Conservation (phyloP, 2,797 vertebrate species). For the Harpagifer antarcticus region DNA sequence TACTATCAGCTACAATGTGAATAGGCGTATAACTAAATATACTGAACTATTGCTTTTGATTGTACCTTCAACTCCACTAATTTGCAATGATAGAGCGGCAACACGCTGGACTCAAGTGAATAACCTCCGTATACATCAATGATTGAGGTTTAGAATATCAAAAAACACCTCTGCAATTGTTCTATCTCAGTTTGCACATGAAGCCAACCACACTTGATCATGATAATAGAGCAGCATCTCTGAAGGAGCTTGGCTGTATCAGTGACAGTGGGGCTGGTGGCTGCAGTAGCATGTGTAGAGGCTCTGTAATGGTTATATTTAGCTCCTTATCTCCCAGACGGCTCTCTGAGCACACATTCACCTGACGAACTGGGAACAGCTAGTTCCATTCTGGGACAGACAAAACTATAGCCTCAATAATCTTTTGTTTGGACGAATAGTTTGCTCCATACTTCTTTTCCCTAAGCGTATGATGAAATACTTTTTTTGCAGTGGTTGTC, state of each 20-base stretch:
- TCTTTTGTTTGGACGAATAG: conserved; percentile 22
- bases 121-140: background rate
- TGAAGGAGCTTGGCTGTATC: conserved; percentile 43
- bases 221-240: conserved; percentile 36
- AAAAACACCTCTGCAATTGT: conserved; percentile 1
- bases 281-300: conserved; percentile 61
- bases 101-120: conserved; percentile 9
- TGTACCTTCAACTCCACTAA: background rate
- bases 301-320: conserved; percentile 76
- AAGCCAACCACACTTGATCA: conserved; percentile 22
- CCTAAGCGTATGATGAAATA: conserved; percentile 9
- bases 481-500: conserved; percentile 21
- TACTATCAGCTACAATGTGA: background rate
- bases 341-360: conserved; percentile 59
- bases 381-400: conserved; percentile 47
- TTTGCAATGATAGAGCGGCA: background rate
- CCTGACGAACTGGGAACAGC: conserved; percentile 54
- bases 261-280: conserved; percentile 59
- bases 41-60: background rate
- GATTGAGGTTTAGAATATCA: background rate
- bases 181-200: background rate
- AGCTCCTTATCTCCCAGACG: conserved; percentile 74
- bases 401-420: conserved; percentile 28
- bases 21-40: background rate
- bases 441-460: conserved; percentile 18